Evolutionary conservation across 2,797 vertebrate species (phyloP), one percentile per base, ranked within the genome.

Genomic region (Molossus molossus): DNA sequence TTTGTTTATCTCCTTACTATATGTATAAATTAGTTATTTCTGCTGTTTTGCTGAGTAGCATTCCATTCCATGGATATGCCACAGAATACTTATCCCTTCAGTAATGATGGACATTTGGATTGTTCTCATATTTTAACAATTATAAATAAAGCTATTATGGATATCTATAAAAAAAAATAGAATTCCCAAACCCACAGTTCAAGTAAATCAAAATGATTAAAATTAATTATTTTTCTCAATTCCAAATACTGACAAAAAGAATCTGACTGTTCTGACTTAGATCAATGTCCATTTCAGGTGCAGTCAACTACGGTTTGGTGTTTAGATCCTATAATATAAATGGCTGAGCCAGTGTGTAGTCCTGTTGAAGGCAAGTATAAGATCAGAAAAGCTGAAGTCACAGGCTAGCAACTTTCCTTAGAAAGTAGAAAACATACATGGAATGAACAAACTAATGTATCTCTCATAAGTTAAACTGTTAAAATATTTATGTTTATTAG

Each of bases 201-300:
- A 85, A 64, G 17, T 65, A 69, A 86, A 72, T 14, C 2, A 65
- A 65, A 93, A 55, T 58, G 23, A 87, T 65, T n/a, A 77, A 62
- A 90, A 57, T 55, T 3, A 57, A 33, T 92, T 60, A 27, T 81
- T 84, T 87, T 94, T 58, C 21, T 23, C 18, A 73, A 37, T 53
- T 91, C 10, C 53, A 73, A 84, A 57, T 72, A 72, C 27, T 58
- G 14, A 9, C 3, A 45, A 58, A 94, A 69, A 37, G 3, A 65
- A 70, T 76, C 9, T 45, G 1, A 53, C 21, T 50, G 48, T 23
- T 12, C 58, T 81, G 9, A 18, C 27, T 9, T 84, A 23, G 1
- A 48, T 69, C 12, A 57, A 2, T 73, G 11, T 67, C 33, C n/a
- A 6, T n/a, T 58, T 20, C 23, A 18, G 13, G 6, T 53, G 62